Evolutionary conservation across 1,140 invertebrate species (phyloP).

Genomic region (Drosophila suzukii): DNA sequence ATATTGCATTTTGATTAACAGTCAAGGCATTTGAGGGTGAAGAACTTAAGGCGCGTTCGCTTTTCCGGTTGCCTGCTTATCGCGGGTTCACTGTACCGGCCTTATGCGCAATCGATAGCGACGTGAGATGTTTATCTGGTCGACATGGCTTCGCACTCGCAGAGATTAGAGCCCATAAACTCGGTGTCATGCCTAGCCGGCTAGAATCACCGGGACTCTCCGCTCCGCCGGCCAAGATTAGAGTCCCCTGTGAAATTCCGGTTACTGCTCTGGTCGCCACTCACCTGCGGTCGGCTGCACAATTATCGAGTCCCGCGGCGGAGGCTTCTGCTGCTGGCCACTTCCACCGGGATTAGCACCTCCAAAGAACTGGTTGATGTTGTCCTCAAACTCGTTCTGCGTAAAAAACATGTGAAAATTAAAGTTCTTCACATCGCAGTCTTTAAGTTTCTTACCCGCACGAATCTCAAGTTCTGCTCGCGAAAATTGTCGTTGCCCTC

Average conservation of each 20-base stretch:
- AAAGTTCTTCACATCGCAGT: background rate
- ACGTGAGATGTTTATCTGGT: slow-evolving; percentile 33
- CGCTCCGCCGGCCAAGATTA: background rate
- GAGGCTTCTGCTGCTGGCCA: slow-evolving; percentile 34
- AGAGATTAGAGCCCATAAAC: slow-evolving; percentile 34
- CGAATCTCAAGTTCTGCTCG: slow-evolving; percentile 85
- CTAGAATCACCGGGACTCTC: slow-evolving; percentile 18
- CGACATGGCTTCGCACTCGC: slow-evolving; percentile 36
- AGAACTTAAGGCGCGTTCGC: no score
- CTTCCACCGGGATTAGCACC: slow-evolving; percentile 11
- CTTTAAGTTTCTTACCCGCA: slow-evolving; percentile 71
- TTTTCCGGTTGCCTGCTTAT: slow-evolving; percentile 5
- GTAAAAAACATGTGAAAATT: slow-evolving; percentile 5
- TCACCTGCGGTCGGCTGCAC: slow-evolving; percentile 79
- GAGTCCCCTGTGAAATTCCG: background rate
- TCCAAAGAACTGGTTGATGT: slow-evolving; percentile 76
- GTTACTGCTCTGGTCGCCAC: slow-evolving; percentile 6
- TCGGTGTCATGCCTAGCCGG: slow-evolving; percentile 10
- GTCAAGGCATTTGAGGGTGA: no score
- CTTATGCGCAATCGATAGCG: slow-evolving; percentile 27
- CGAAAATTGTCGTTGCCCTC: slow-evolving; percentile 80
- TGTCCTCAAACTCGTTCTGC: slow-evolving; percentile 83
- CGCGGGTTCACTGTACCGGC: slow-evolving; percentile 19
- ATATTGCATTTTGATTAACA: no score
- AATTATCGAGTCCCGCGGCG: slow-evolving; percentile 71